Conservation (phyloP, 1,140 invertebrate species). For the Ridgeia piscesae region DNA sequence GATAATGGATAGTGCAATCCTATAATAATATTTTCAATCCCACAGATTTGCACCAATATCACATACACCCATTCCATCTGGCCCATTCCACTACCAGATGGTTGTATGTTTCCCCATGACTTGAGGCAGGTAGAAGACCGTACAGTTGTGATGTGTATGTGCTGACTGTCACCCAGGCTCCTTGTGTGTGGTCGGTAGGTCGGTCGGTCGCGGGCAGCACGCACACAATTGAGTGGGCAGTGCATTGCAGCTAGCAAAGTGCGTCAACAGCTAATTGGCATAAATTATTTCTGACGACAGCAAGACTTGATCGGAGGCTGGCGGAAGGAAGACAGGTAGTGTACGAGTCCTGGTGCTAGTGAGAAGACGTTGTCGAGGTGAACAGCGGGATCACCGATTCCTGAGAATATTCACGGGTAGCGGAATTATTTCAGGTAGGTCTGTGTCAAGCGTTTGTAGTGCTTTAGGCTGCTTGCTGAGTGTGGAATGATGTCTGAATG, state of each 20-base stretch:
- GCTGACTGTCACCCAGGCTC: neutral
- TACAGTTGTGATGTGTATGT: neutral
- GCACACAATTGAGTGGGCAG: neutral
- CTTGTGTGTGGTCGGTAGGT: neutral
- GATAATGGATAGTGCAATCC: neutral
- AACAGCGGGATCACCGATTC: neutral
- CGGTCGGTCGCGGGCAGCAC: neutral
- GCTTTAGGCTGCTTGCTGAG: neutral
- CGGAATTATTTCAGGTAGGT: neutral
- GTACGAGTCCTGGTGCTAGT: neutral
- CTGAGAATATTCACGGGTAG: neutral
- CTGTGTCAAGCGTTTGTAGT: neutral
- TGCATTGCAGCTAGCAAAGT: neutral
- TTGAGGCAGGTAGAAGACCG: neutral
- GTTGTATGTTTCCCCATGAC: neutral
- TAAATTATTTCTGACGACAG: conserved; percentile 6
- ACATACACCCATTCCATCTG: neutral
- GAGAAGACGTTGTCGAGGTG: neutral
- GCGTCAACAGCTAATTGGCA: neutral
- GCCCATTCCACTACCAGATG: neutral
- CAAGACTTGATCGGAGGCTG: neutral
- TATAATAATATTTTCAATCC: neutral
- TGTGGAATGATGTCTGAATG: neutral
- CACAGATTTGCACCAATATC: neutral
- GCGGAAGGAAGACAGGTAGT: neutral